Base-by-base conservation (phyloP, 1,140 invertebrate species). In the Berghia stephanieae region DNA sequence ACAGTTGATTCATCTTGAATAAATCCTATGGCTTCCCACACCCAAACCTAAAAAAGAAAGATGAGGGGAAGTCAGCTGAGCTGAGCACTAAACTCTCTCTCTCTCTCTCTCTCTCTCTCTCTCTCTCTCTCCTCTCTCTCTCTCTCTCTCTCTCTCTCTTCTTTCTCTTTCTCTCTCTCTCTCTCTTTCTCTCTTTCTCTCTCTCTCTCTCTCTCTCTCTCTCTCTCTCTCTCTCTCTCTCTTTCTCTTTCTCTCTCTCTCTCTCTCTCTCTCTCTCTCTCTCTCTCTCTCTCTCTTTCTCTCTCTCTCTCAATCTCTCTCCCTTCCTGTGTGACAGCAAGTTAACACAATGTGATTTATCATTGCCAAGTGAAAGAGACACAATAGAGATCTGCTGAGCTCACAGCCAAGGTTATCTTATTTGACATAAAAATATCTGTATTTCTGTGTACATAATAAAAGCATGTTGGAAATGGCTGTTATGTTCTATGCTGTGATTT, bases 341-440 rank as follows among this genome's bases (percentile, higher is more conserved):
- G 10, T 27, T 27, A 27, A 63, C 27, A 13, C 57, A 63, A 10
- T 49, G 46, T 13, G 46, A 10, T 49, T 16, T 36, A 6, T 5
- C 43, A 38, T 71, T 46, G 46, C 68, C n/a, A n/a, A n/a, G n/a
- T n/a, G n/a, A n/a, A n/a, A n/a, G n/a, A n/a, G n/a, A n/a, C n/a
- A n/a, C n/a, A n/a, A n/a, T n/a, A n/a, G n/a, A 43, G 68, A 71
- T 71, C 68, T 43, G 42, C 68, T n/a, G n/a, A 71, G 42, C 8
- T 71, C 42, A 44, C 46, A 27, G 68, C 68, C 27, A 71, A 27
- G 18, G 68, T 71, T 3, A 71, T 43, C 43, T 27, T 71, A 43
- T 49, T 46, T 4, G 4, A 38, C 42, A 49, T 24, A 24, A 46
- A 71, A 44, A 8, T 43, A 16, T 13, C 52, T 24, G 24, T 3